These are phyloP conservation scores for Atta cephalotes DNA, from an alignment of 1,140 invertebrate genomes.

Conservation along the genomic window DNA sequence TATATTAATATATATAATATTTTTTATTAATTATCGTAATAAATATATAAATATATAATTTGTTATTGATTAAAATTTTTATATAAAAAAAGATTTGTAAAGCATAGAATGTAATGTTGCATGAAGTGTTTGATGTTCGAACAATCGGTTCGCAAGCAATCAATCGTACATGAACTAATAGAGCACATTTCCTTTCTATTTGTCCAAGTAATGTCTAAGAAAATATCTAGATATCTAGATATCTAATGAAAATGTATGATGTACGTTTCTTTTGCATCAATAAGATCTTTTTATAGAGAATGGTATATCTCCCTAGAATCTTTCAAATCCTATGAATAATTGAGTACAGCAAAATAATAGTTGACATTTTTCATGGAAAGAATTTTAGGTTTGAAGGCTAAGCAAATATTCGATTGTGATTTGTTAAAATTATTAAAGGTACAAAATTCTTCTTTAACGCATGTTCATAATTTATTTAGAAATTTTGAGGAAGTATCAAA, in stretches of 20 bases:
- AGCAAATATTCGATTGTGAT: background rate
- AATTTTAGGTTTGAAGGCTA: background rate
- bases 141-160: background rate
- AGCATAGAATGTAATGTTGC: background rate
- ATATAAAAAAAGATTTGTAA: background rate
- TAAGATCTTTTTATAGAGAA: background rate
- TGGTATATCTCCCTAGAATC: background rate
- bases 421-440: background rate
- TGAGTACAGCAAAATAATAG: background rate
- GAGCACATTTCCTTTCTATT: conserved; percentile 28
- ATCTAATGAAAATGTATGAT: background rate
- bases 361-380: background rate
- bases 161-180: background rate
- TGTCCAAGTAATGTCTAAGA: conserved; percentile 5
- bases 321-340: conserved; percentile 6
- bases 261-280: conserved; percentile 16
- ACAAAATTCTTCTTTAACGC: background rate
- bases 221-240: conserved; percentile 8
- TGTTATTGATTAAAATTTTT: background rate
- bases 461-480: background rate
- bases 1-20: background rate
- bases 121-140: background rate
- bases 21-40: background rate
- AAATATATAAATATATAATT: background rate
- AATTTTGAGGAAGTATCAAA: conserved; percentile 10